Evolutionary conservation across 1,140 invertebrate species (phyloP), one percentile per base, ranked within the genome.

Genomic region (Ditylenchus dipsaci): DNA sequence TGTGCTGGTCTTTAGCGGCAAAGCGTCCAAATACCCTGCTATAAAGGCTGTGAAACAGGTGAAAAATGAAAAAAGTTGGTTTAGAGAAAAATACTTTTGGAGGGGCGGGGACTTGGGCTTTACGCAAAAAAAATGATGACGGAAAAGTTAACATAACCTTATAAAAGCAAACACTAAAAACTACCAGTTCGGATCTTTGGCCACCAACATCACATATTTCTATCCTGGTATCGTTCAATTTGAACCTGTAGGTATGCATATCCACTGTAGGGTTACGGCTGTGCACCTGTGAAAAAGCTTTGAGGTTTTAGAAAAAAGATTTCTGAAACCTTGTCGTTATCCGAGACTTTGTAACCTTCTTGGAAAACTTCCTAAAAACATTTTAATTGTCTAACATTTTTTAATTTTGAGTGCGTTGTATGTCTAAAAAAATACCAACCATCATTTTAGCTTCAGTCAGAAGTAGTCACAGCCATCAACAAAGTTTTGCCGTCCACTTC

Each of bases 201-300:
- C 76, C 76, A 13, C 76, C 76, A 42, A 78, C 76, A 43, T 78
- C 76, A 45, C 72, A 58, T 13, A 45, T 45, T n/a, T 45, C 67
- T 1, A 78, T 71, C 13, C 61, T n/a, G 27, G 66, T 63, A 27
- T 71, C 57, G 17, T 73, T 68, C 30, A 78, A 59, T 58, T 61
- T 59, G 33, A 78, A 78, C n/a, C 73, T 47, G 57, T 78, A 78
- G 21, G 68, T 70, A 57, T 73, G 61, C 59, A 78, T 78, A 53
- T 76, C 74, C 7, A 63, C 58, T 17, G 76, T 77, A 19, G 76
- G 76, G 19, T 75, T 69, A 17, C 76, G 56, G 38, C 65, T 62
- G 60, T 76, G 76, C 15, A 77, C 70, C n/a, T n/a, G n/a, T n/a
- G n/a, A n/a, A n/a, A n/a, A n/a, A n/a, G n/a, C n/a, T n/a, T n/a